phyloP scores from a whole-genome alignment of 2,888 invertebrate genomes.

The Apotomis capreana region DNA sequence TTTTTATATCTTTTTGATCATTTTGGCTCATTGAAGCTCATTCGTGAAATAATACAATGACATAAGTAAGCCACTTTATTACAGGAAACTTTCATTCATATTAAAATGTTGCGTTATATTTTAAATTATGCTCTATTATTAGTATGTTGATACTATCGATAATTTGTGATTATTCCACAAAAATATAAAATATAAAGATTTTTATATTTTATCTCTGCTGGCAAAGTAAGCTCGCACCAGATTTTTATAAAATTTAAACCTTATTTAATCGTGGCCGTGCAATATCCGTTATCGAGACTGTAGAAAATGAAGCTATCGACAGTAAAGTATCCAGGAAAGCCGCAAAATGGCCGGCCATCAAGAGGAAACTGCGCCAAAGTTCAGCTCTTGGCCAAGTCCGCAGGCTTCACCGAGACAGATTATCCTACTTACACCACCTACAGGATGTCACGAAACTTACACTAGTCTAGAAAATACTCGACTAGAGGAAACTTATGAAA shows the following conservation, averaged over 20 bases:
- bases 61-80: no score
- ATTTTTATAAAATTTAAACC: constrained; percentile 11
- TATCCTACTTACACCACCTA: constrained; percentile 32
- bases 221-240: no score
- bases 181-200: no score
- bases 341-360: constrained; percentile 44
- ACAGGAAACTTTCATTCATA: no score
- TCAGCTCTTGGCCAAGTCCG: constrained; percentile 41
- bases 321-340: constrained; percentile 42
- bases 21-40: not conserved
- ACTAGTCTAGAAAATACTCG: constrained; percentile 41
- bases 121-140: no score
- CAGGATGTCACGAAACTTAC: constrained; percentile 14
- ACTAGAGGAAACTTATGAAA: constrained; percentile 52
- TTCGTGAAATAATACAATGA: no score
- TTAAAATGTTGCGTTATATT: no score
- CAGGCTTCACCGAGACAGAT: constrained; percentile 33
- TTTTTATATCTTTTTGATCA: constrained; percentile 7
- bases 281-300: constrained; percentile 29
- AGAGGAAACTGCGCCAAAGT: constrained; percentile 41
- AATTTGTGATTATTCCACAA: no score
- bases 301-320: constrained; percentile 33
- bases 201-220: no score
- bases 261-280: constrained; percentile 7
- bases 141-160: no score